Conservation (phyloP, 2,888 invertebrate species). For the Ochlodes sylvanus region DNA sequence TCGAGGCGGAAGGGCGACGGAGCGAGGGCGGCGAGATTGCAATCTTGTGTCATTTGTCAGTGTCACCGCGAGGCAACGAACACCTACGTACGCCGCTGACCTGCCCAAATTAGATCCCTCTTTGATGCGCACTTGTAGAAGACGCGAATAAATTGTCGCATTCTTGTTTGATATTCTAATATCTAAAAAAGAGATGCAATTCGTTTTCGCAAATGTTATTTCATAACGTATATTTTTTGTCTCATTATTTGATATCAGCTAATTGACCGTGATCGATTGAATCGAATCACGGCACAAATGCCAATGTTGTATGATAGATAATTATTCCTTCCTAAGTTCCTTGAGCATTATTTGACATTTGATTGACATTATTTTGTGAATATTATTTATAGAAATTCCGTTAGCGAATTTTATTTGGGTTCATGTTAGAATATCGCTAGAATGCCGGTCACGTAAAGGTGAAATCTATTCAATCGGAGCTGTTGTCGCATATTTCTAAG, state of each 20-base stretch:
- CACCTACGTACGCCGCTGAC: conserved; percentile 72
- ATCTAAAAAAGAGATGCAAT: background rate
- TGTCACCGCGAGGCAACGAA: conserved; percentile 83
- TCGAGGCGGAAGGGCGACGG: conserved; percentile 72
- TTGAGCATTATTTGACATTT: no score
- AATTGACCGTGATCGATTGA: background rate
- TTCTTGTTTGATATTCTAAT: background rate
- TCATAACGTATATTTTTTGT: background rate
- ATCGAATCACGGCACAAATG: background rate
- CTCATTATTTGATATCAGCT: background rate
- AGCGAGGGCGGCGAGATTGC: conserved; percentile 87
- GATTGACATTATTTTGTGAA: background rate
- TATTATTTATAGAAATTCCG: background rate
- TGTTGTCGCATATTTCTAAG: conserved; percentile 68
- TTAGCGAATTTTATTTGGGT: background rate
- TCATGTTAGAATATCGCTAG: conserved; percentile 14
- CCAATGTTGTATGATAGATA: background rate
- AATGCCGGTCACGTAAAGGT: conserved; percentile 47
- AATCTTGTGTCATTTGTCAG: conserved; percentile 92
- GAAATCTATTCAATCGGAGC: conserved; percentile 48
- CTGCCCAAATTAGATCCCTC: conserved; percentile 72
- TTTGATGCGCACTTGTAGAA: conserved; percentile 22
- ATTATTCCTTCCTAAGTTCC: background rate
- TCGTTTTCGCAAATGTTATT: background rate
- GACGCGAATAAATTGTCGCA: conserved; percentile 7